phyloP scores from a whole-genome alignment of 2,888 invertebrate genomes.

The Dorcus hopei region DNA sequence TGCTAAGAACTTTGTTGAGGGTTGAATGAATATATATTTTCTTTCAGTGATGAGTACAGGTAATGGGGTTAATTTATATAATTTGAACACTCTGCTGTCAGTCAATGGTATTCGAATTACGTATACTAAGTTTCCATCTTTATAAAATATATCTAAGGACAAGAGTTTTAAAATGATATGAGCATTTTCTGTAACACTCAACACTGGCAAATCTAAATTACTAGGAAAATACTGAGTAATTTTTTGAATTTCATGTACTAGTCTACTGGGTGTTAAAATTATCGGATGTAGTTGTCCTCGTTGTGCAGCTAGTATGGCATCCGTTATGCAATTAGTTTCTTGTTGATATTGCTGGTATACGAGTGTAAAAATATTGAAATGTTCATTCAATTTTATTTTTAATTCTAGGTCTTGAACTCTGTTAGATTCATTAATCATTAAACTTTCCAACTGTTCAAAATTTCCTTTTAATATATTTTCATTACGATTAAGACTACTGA shows the following conservation, averaged over 20 bases:
- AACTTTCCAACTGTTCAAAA: slow-evolving; percentile 5
- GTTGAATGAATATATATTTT: no score
- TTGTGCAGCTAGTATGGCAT: slow-evolving; percentile 12
- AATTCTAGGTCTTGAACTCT: neutral
- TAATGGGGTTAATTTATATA: no score
- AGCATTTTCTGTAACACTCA: no score
- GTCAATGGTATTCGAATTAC: no score
- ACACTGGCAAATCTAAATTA: no score
- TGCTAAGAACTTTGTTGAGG: no score
- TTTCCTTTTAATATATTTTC: slow-evolving; percentile 13
- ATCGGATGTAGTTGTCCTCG: slow-evolving; percentile 12
- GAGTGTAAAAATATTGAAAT: slow-evolving; percentile 11
- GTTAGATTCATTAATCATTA: neutral
- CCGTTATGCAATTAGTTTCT: slow-evolving; percentile 10
- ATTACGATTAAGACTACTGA: slow-evolving; percentile 9
- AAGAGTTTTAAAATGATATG: no score
- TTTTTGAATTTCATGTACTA: slow-evolving; percentile 15
- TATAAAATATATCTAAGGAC: no score
- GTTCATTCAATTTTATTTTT: slow-evolving; percentile 9
- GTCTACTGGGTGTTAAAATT: slow-evolving; percentile 15
- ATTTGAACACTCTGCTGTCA: no score
- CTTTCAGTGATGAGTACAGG: no score
- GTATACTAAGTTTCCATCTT: no score
- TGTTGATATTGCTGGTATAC: slow-evolving; percentile 4
- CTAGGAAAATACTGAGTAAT: no score